phyloP scores from a whole-genome alignment of 2,888 invertebrate species.

The Onchidella celtica region DNA sequence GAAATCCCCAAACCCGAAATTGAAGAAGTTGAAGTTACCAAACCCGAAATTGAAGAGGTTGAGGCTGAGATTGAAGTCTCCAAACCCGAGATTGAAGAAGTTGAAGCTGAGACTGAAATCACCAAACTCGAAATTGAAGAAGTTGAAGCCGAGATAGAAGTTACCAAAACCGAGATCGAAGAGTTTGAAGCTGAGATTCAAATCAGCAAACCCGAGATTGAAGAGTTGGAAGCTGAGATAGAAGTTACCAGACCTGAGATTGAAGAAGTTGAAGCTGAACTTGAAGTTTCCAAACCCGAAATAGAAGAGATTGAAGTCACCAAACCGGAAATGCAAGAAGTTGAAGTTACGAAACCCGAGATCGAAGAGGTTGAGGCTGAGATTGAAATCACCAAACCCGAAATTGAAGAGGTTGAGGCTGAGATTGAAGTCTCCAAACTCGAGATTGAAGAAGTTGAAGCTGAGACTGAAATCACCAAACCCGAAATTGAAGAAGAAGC shows the following conservation, averaged over 20 bases:
- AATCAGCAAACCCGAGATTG: slow-evolving; percentile 65
- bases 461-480: slow-evolving; percentile 23
- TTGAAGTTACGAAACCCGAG: slow-evolving; percentile 39
- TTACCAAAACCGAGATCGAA: no score
- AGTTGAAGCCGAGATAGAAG: slow-evolving; percentile 54
- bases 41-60: slow-evolving; percentile 25
- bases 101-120: slow-evolving; percentile 73
- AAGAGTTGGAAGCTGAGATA: slow-evolving; percentile 62
- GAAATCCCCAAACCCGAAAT: slow-evolving; percentile 50
- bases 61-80: slow-evolving; percentile 24
- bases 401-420: slow-evolving; percentile 72
- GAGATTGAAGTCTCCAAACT: slow-evolving; percentile 19
- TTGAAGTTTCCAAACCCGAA: slow-evolving; percentile 17
- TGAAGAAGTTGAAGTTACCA: slow-evolving; percentile 29
- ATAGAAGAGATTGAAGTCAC: slow-evolving; percentile 44
- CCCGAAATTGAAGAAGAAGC: slow-evolving; percentile 49
- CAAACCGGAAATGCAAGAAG: slow-evolving; percentile 82
- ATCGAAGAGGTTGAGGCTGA: slow-evolving; percentile 82
- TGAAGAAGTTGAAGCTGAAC: slow-evolving; percentile 33
- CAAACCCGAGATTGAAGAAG: slow-evolving; percentile 37
- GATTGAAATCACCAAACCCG: slow-evolving; percentile 33
- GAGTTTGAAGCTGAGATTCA: slow-evolving; percentile 25
- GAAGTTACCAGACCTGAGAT: slow-evolving; percentile 63
- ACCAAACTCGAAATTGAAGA: slow-evolving; percentile 49
- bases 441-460: slow-evolving; percentile 40